Base-by-base conservation (phyloP, 2,113 vertebrate species). In the Actenoides hombroni region DNA sequence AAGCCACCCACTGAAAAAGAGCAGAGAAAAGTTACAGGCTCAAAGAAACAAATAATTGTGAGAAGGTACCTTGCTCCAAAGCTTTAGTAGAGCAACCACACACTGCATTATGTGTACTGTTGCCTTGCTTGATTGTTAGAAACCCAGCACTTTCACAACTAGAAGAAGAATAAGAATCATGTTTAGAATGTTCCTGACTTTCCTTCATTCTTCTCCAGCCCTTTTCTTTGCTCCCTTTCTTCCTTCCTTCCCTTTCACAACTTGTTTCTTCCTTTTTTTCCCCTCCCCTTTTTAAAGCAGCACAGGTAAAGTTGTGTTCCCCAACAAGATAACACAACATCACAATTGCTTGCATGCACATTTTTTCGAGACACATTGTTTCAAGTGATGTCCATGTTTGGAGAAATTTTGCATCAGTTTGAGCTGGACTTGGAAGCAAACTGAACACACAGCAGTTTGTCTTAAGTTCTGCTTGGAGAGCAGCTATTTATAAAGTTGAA, bases 71-170 rank as follows among this genome's bases (percentile, higher is more conserved):
- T 94, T 63, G 40, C 24, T 76, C 35, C 78, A 26, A 2, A 1
- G 29, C 26, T 2, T 8, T 29, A 8, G 6, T 11, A 4, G 20
- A 26, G 11, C 60, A 28, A 18, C 74, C 35, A 28, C 98, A 98
- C 5, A 83, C 2, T 0, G 85, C 51, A 2, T 98, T 81, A 48
- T 98, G 98, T 2, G 97, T 98, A 26, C 67, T 85, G 93, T 98
- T 98, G 48, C 98, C 98, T 5, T 40, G n/a, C 33, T 65, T 83
- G 16, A 65, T 3, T 2, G 96, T 97, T 23, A 81, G 18, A 21
- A 97, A 69, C 2, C 98, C 98, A 2, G 40, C 24, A 25, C 67
- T 68, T 49, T 85, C 69, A 51, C 98, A 98, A 42, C 98, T 98
- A 48, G 3, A 82, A 92, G 56, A 63, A 49, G 12, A 39, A 14